Percentiles rank a stretch among this genome's conserved stretches.
Evolutionary conservation across 2,797 vertebrate genomes (phyloP).

Genomic region (Melanotaenia boesemani): DNA sequence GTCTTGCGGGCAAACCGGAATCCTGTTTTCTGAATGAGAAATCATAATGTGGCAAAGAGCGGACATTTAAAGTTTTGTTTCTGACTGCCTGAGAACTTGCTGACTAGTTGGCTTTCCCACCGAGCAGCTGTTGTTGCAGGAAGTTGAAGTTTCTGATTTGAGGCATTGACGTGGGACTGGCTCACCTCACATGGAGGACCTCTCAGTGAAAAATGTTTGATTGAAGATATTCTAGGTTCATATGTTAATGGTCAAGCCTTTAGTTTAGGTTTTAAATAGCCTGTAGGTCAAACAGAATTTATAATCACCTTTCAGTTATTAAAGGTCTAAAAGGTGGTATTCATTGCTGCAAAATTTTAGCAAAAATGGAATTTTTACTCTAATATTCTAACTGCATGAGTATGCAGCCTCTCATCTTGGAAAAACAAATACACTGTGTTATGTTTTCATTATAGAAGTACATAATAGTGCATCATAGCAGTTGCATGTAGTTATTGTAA

Average conservation of each 20-base stretch:
- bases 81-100: conserved; percentile 3
- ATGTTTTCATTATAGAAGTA: no score
- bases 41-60: conserved; percentile 12
- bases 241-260: neutral
- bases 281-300: neutral
- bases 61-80: conserved; percentile 3
- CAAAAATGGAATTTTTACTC: neutral
- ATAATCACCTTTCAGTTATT: conserved; percentile 21
- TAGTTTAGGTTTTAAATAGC: conserved; percentile 5
- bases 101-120: conserved; percentile 25
- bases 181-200: conserved; percentile 16
- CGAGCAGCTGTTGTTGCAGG: conserved; percentile 46
- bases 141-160: conserved; percentile 41
- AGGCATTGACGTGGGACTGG: conserved; percentile 21
- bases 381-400: no score
- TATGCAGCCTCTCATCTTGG: no score
- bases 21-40: conserved; percentile 8
- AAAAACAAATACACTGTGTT: no score
- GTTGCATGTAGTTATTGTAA: no score
- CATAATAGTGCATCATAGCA: no score
- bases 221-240: neutral
- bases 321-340: conserved; percentile 3
- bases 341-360: conserved; percentile 7
- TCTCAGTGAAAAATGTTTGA: conserved; percentile 5
- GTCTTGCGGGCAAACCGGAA: neutral